phyloP scores from a whole-genome alignment of 2,797 vertebrate species.

The Pangasius djambal region DNA sequence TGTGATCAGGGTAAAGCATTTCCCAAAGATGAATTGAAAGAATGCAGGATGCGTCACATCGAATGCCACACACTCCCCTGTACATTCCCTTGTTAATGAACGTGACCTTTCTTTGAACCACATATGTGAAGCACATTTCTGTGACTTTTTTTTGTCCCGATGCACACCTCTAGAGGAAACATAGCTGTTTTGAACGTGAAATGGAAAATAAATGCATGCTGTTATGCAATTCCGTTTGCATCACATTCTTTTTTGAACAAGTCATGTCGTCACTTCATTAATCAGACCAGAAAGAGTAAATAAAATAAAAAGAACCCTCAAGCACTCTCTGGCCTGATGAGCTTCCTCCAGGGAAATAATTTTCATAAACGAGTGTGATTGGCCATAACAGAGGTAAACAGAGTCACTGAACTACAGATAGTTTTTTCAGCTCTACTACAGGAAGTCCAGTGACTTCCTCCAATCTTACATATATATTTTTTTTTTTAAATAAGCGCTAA shows the following conservation, averaged over 20 bases:
- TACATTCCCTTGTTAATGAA: slow-evolving; percentile 4
- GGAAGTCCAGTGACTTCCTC: background rate
- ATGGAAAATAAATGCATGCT: no score
- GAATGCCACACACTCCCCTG: background rate
- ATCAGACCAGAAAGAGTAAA: background rate
- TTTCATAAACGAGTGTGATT: background rate
- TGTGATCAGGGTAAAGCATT: background rate
- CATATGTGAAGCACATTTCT: background rate
- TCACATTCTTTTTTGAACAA: background rate
- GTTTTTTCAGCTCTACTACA: background rate
- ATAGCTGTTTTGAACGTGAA: background rate
- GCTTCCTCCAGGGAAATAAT: background rate
- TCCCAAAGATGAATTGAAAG: background rate
- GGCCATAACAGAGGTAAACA: background rate
- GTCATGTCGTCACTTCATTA: background rate
- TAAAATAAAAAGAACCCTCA: background rate
- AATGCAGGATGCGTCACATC: background rate
- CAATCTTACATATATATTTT: background rate
- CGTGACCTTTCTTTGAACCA: slow-evolving; percentile 1
- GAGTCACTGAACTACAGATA: background rate
- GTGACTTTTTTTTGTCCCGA: background rate
- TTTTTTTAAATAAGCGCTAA: background rate
- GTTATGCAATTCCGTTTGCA: background rate
- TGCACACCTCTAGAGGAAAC: background rate
- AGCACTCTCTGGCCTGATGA: background rate